Evolutionary conservation across 2,113 vertebrate species (phyloP).

Genomic region (Cottus gobio): DNA sequence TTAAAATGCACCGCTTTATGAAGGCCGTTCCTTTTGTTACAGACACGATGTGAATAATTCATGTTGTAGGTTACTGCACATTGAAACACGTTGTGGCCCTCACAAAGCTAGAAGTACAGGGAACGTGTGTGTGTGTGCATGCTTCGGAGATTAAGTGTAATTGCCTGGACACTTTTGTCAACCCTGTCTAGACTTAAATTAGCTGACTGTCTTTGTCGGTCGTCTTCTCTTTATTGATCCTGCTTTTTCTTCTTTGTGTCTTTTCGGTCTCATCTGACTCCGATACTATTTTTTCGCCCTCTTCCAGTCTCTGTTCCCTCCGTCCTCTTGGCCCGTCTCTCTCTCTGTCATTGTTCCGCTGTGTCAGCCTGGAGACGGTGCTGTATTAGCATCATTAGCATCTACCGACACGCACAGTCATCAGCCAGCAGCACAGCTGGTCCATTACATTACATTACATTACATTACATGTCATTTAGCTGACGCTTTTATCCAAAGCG

Average conservation of each 20-base stretch:
- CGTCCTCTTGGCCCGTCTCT: slow-evolving; percentile 5
- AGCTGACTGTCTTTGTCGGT: slow-evolving; percentile 13
- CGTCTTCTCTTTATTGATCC: slow-evolving; percentile 19
- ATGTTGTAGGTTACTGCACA: neutral
- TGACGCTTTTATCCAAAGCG: too few relatives aligned
- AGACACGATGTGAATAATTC: neutral
- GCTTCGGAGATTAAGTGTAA: slow-evolving; percentile 16
- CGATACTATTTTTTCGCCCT: too few relatives aligned
- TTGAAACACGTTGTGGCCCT: neutral
- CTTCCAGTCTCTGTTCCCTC: slow-evolving; percentile 3
- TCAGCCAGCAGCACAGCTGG: slow-evolving; percentile 28
- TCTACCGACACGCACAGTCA: slow-evolving; percentile 4
- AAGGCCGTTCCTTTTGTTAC: neutral
- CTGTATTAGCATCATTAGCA: slow-evolving; percentile 46
- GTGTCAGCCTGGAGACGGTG: slow-evolving; percentile 54
- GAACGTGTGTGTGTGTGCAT: slow-evolving; percentile 20
- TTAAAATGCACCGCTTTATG: neutral
- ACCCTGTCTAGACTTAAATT: slow-evolving; percentile 30
- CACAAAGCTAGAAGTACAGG: too few relatives aligned
- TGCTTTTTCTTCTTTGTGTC: neutral
- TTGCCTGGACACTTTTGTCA: slow-evolving; percentile 13
- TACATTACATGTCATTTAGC: too few relatives aligned
- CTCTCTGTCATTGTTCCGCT: slow-evolving; percentile 42
- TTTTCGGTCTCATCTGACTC: neutral
- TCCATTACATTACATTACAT: too few relatives aligned